A percentile compares a stretch with the other conserved stretches of the same genome.
These are phyloP conservation scores for Tholera decimalis DNA, from an alignment of 2,888 invertebrate genomes.

Conservation along the genomic window DNA sequence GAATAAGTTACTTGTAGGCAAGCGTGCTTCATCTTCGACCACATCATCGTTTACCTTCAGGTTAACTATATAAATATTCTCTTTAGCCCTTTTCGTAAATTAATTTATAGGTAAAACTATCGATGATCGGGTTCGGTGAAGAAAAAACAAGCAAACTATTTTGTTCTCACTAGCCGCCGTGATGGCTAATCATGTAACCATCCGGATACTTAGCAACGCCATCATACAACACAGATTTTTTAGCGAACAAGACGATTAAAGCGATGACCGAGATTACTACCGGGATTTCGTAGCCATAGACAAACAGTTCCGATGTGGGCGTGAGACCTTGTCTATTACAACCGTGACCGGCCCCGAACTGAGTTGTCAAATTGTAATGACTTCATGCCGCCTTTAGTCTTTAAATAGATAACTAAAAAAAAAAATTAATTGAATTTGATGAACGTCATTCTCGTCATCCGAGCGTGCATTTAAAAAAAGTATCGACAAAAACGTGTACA, in stretches of 20 bases:
- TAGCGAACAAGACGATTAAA: constrained; percentile 17
- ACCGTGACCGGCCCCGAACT: constrained; percentile 59
- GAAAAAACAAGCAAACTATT: constrained; percentile 2
- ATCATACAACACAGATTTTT: constrained; percentile 14
- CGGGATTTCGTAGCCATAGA: constrained; percentile 36
- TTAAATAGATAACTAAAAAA: constrained; percentile 12
- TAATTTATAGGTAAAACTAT: too few relatives aligned
- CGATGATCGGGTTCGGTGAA: too few relatives aligned
- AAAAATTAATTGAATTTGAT: too few relatives aligned
- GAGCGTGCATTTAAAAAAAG: too few relatives aligned
- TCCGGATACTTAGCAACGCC: constrained; percentile 27
- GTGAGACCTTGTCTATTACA: constrained; percentile 38
- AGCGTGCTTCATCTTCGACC: too few relatives aligned
- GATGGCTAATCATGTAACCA: constrained; percentile 34
- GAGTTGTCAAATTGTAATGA: constrained; percentile 46
- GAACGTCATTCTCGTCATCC: too few relatives aligned
- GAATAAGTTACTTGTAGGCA: too few relatives aligned
- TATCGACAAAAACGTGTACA: too few relatives aligned
- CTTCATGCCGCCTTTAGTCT: constrained; percentile 30
- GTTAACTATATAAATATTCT: too few relatives aligned
- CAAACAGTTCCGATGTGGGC: constrained; percentile 36
- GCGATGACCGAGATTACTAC: constrained; percentile 31
- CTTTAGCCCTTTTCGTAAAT: too few relatives aligned
- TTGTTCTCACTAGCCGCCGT: constrained; percentile 38
- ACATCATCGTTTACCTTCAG: too few relatives aligned